Evolutionary conservation across 2,888 invertebrate species (phyloP).

Genomic region (Sepiola atlantica): DNA sequence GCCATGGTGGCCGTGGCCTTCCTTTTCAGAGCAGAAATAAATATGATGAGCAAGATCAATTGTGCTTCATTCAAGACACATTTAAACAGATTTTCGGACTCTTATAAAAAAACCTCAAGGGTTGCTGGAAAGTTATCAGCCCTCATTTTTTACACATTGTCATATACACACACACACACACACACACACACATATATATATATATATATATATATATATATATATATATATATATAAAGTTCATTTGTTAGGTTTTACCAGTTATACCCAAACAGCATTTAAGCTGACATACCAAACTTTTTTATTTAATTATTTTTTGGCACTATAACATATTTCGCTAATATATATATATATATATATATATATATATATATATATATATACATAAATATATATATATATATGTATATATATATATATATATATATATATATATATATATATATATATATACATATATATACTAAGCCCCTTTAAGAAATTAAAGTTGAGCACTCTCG

Average conservation of each 20-base stretch:
- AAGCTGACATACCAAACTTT: no score
- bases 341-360: no score
- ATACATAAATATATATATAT: no score
- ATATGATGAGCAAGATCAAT: not conserved
- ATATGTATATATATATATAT: not conserved
- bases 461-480: no score
- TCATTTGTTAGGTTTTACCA: no score
- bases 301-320: no score
- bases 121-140: not conserved
- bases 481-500: no score
- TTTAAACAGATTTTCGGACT: constrained; percentile 11
- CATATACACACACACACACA: not conserved
- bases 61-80: not conserved
- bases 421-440: no score
- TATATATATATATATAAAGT: not conserved
- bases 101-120: not conserved
- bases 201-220: not conserved
- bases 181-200: not conserved
- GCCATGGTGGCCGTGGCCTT: not conserved
- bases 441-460: no score
- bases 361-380: no score
- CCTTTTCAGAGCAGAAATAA: not conserved
- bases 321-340: no score
- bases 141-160: not conserved
- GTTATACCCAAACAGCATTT: no score